phyloP scores from a whole-genome alignment of 2,797 vertebrate genomes.

The Heteromormyrus szaboi region DNA sequence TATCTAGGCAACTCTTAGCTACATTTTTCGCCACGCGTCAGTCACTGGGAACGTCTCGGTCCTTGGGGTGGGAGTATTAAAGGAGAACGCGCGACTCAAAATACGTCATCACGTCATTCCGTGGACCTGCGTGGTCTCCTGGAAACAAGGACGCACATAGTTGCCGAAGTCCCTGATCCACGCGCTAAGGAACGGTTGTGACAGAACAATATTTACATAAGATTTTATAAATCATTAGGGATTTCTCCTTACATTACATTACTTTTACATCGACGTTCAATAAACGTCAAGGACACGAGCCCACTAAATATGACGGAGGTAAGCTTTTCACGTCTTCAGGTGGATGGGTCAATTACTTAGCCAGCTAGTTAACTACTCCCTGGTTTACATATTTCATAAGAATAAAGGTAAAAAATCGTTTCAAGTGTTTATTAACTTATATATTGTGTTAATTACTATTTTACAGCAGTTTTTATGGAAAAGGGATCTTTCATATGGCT shows the following conservation, averaged over 20 bases:
- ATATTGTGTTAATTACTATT: background rate
- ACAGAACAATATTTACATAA: background rate
- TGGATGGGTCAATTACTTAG: background rate
- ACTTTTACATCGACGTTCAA: background rate
- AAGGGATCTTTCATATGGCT: background rate
- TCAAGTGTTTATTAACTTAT: background rate
- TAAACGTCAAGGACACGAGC: background rate
- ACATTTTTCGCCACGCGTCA: background rate
- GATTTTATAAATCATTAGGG: background rate
- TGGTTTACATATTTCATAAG: background rate
- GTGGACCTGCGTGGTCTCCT: conserved; percentile 19
- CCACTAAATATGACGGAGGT: conserved; percentile 23
- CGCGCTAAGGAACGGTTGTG: background rate
- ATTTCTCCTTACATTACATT: background rate
- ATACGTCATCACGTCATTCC: conserved; percentile 15
- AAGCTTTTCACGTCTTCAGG: background rate
- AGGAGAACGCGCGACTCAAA: background rate
- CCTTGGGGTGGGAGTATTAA: background rate
- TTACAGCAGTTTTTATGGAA: background rate
- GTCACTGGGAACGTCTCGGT: background rate
- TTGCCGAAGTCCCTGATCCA: conserved; percentile 16
- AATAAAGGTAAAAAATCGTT: background rate
- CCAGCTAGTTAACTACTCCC: background rate
- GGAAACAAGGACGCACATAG: conserved; percentile 20
- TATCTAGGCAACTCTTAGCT: background rate